Evolutionary conservation across 2,113 vertebrate species (phyloP).

Genomic region (Pygoscelis adeliae): DNA sequence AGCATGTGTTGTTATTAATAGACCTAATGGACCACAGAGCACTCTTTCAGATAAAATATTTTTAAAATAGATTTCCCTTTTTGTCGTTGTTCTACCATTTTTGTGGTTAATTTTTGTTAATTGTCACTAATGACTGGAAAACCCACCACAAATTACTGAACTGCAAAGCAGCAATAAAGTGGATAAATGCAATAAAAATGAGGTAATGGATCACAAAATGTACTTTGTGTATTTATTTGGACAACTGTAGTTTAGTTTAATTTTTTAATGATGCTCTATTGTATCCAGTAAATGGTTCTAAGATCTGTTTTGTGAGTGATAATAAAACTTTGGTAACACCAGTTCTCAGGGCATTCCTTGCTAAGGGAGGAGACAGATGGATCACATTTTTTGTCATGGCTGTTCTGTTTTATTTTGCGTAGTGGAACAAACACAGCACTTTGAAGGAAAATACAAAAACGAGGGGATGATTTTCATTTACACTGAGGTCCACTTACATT

Average conservation of each 20-base stretch:
- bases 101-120: not conserved
- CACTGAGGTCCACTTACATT: not conserved
- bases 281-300: conserved; percentile 2
- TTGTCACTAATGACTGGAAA: conserved; percentile 17
- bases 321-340: conserved; percentile 26
- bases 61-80: not conserved
- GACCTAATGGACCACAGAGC: not conserved
- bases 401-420: not conserved
- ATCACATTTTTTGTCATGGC: not conserved
- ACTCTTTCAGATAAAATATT: not conserved
- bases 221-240: conserved; percentile 21
- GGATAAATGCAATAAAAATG: conserved; percentile 25
- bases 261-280: conserved; percentile 24
- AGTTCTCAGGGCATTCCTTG: not conserved
- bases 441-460: not conserved
- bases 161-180: conserved; percentile 25
- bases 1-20: not conserved
- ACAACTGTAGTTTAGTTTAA: conserved; percentile 10
- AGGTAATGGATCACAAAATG: conserved; percentile 36
- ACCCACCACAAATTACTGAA: not conserved
- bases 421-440: not conserved
- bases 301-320: not conserved
- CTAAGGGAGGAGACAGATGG: not conserved
- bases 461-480: not conserved
- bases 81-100: not conserved